Evolutionary conservation across 2,888 invertebrate genomes (phyloP).

Genomic region (Theretra japonica): DNA sequence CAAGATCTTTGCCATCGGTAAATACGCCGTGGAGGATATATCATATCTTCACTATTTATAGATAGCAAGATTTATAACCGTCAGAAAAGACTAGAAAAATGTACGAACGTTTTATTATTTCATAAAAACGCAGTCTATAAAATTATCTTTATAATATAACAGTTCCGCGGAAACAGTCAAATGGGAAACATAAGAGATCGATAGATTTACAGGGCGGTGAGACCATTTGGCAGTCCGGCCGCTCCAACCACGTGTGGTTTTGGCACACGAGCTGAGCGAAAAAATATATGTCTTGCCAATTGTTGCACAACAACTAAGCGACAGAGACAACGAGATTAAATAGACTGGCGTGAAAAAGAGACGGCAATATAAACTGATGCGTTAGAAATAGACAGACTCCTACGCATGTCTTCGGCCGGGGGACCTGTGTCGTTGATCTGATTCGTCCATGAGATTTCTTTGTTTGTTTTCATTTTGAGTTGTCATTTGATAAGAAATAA

Average conservation of each 20-base stretch:
- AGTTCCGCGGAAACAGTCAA: not conserved
- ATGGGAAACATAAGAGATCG: not conserved
- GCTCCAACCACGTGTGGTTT: slow-evolving; percentile 75
- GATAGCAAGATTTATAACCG: too few species aligned
- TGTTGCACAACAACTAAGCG: slow-evolving; percentile 69
- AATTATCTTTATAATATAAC: not conserved
- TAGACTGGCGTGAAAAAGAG: slow-evolving; percentile 48
- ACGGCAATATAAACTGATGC: slow-evolving; percentile 60
- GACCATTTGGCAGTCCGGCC: slow-evolving; percentile 45
- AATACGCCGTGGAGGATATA: too few species aligned
- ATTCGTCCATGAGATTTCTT: slow-evolving; percentile 54
- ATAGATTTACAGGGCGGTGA: slow-evolving; percentile 34
- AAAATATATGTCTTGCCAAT: slow-evolving; percentile 75
- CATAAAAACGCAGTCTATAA: not conserved
- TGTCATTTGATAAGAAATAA: not conserved
- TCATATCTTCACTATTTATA: too few species aligned
- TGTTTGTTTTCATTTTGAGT: slow-evolving; percentile 63
- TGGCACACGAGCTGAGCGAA: slow-evolving; percentile 64
- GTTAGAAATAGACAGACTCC: slow-evolving; percentile 78
- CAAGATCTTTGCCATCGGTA: too few species aligned
- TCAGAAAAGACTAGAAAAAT: not conserved
- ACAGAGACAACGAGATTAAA: slow-evolving; percentile 51
- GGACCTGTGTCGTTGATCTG: slow-evolving; percentile 79
- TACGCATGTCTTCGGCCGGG: slow-evolving; percentile 66
- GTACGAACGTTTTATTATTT: not conserved